Conservation (phyloP, 2,113 vertebrate genomes). For the Oncorhynchus masou region DNA sequence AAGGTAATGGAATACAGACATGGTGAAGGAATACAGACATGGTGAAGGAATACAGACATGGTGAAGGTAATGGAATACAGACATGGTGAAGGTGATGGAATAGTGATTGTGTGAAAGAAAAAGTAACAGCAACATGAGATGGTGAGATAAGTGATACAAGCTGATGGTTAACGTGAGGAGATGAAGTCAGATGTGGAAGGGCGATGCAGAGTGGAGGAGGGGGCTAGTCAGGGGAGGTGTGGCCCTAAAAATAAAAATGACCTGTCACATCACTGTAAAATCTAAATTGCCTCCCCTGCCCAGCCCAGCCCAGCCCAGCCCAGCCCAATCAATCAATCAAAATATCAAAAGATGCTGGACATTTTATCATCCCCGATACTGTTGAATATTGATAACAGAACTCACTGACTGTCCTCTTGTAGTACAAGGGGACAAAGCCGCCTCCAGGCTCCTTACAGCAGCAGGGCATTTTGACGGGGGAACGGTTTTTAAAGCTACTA, state of each 20-base stretch:
- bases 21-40: too few species aligned
- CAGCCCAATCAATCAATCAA: neutral
- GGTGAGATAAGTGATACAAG: conserved; percentile 26
- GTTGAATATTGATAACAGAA: too few species aligned
- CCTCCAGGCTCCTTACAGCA: too few species aligned
- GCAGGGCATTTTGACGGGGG: too few species aligned
- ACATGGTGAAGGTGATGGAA: too few species aligned
- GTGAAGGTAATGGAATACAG: conserved; percentile 52
- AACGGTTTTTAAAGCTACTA: too few species aligned
- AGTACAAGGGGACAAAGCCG: too few species aligned
- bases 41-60: conserved; percentile 5
- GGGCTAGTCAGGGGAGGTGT: conserved; percentile 10
- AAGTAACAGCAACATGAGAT: conserved; percentile 18
- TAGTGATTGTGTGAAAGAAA: conserved; percentile 37
- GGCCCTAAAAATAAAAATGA: neutral
- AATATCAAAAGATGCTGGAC: too few species aligned
- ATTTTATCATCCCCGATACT: too few species aligned
- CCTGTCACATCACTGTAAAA: neutral
- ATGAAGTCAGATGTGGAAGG: conserved; percentile 23
- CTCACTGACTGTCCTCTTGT: too few species aligned
- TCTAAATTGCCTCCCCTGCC: neutral
- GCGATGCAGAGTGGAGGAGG: neutral
- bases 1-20: too few species aligned
- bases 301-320: neutral
- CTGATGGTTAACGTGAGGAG: conserved; percentile 27